Evolutionary conservation across 2,113 vertebrate genomes (phyloP).

Genomic region (Engystomops pustulosus): DNA sequence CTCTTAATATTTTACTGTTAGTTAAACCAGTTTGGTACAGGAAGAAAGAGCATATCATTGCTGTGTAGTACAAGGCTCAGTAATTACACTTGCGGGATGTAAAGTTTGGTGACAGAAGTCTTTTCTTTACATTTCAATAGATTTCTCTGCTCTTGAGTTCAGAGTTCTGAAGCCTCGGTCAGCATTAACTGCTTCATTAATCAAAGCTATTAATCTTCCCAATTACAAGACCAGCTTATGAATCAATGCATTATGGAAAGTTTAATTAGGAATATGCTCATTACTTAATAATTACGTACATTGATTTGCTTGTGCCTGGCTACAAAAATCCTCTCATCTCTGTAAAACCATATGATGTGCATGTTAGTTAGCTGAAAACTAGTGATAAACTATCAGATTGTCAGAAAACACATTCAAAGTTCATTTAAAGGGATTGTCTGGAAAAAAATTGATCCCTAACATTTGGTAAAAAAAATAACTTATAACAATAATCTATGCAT

Average conservation of each 20-base stretch:
- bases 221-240: background rate
- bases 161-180: background rate
- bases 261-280: conserved; percentile 28
- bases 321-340: conserved; percentile 6
- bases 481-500: too few relatives aligned
- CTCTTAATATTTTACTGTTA: background rate
- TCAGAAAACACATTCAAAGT: too few relatives aligned
- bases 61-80: background rate
- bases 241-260: background rate
- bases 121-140: conserved; percentile 29
- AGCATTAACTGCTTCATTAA: conserved; percentile 30
- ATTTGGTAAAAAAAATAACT: too few relatives aligned
- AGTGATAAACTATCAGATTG: too few relatives aligned
- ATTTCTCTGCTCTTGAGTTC: conserved; percentile 20
- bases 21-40: background rate
- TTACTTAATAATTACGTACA: conserved; percentile 19
- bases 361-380: background rate
- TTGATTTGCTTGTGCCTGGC: background rate
- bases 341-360: background rate
- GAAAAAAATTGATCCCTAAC: too few relatives aligned
- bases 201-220: conserved; percentile 38
- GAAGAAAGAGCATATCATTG: background rate
- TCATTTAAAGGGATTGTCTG: too few relatives aligned
- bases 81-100: conserved; percentile 1
- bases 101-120: conserved; percentile 36